Percentiles rank a stretch among this genome's conserved stretches.
Conservation (phyloP, 2,888 invertebrate genomes). For the Timandra comae region DNA sequence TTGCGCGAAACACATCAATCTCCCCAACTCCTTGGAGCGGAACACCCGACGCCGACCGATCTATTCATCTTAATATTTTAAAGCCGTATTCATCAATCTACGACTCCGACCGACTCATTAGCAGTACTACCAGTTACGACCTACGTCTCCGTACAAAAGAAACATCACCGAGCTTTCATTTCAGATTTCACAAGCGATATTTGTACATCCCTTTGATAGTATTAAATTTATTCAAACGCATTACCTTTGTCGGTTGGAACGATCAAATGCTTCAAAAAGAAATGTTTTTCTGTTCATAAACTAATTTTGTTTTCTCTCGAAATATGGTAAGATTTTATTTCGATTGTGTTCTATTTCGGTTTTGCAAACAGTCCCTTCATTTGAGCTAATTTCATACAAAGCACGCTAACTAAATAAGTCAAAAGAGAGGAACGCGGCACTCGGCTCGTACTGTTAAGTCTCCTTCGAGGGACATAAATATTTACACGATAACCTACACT, state of each 20-base stretch:
- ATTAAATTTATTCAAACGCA: constrained; percentile 4
- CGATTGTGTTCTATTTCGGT: constrained; percentile 6
- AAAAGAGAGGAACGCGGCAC: constrained; percentile 26
- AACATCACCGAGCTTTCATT: constrained; percentile 3
- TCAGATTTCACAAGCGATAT: constrained; percentile 7
- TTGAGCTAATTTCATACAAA: constrained; percentile 25
- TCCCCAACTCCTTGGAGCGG: constrained; percentile 27
- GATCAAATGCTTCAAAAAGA: background rate
- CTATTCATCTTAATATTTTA: constrained; percentile 41
- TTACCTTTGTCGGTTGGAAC: constrained; percentile 3
- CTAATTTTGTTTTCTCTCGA: constrained; percentile 1
- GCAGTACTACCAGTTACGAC: constrained; percentile 12
- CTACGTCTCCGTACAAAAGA: constrained; percentile 4
- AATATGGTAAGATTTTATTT: constrained; percentile 9
- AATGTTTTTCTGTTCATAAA: constrained; percentile 5
- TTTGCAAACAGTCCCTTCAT: constrained; percentile 20
- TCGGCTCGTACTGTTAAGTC: background rate
- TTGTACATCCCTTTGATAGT: constrained; percentile 3
- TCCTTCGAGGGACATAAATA: no score
- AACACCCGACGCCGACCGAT: constrained; percentile 21
- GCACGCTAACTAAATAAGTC: constrained; percentile 27
- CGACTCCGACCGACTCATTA: constrained; percentile 28
- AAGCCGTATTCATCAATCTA: constrained; percentile 39
- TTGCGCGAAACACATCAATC: constrained; percentile 52
- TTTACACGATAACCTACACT: constrained; percentile 14